Percentiles rank a stretch among this genome's conserved stretches.
phyloP scores from a whole-genome alignment of 2,797 vertebrate species.

The Tolypeutes matacus region DNA sequence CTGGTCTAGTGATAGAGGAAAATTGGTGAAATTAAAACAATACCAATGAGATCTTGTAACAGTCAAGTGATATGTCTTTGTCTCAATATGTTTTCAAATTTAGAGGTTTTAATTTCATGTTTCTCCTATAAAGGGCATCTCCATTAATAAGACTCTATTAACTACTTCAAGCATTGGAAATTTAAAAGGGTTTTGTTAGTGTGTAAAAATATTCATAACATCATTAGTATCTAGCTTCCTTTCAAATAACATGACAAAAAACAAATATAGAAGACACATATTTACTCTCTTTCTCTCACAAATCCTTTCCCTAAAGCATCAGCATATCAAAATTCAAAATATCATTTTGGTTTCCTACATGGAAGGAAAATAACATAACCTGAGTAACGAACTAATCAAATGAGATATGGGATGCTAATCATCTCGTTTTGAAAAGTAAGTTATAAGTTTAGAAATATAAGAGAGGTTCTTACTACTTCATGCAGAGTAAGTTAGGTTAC shows the following conservation, averaged over 20 bases:
- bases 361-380: neutral
- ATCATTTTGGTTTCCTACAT: neutral
- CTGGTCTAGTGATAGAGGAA: neutral
- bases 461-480: neutral
- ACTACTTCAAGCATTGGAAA: conserved; percentile 13
- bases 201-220: neutral
- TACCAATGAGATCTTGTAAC: neutral
- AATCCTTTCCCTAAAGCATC: neutral
- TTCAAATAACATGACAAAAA: conserved; percentile 22
- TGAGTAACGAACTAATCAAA: conserved; percentile 22
- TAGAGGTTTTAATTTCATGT: neutral
- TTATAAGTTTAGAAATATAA: neutral
- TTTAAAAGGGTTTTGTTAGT: conserved; percentile 15
- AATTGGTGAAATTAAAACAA: neutral
- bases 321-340: neutral
- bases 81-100: neutral
- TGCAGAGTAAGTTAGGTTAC: neutral
- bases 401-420: neutral
- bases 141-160: neutral
- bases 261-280: neutral
- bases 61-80: neutral
- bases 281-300: neutral
- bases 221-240: neutral
- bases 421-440: conserved; percentile 37
- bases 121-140: conserved; percentile 20